Evolutionary conservation across 2,113 vertebrate species (phyloP), one percentile per base, ranked within the genome.

Genomic region (Syrmaticus mikado): DNA sequence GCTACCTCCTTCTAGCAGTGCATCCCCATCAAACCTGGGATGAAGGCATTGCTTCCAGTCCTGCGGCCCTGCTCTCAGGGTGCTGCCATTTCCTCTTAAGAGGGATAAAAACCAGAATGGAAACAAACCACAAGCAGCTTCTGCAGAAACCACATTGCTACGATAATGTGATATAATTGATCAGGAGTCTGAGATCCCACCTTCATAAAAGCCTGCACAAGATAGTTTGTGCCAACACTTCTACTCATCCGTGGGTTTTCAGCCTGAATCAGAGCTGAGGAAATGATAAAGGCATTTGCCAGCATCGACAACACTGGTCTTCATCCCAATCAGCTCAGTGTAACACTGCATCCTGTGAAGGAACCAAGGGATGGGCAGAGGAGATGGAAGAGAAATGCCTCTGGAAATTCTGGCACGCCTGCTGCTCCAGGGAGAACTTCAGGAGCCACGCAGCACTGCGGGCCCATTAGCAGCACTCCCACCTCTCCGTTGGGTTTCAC

Each of bases 301-400:
- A 78, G 19, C 13, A 28, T 2, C 25, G 38, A 61, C 24, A 53
- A 41, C 0, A 0, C 2, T 13, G 13, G 53, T 66, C 57, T 89
- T 70, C 46, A 34, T 50, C 46, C 55, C 60, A 2, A 7, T 66
- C 50, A 41, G 45, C 50, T 34, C 2, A 1, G n/a, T 1, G 0
- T 1, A 11, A 1, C 1, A 1, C 2, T 36, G 43, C 53, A 62
- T 15, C 36, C n/a, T 6, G 34, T 24, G 18, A 58, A 67, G 38
- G 10, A 50, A 60, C 18, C 13, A 34, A 77, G 25, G 57, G 58
- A 74, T 20, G n/a, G n/a, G 25, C 43, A 62, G 57, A 48, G 40
- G 6, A 68, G 45, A 38, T 0, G 3, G 17, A 32, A 87, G 64
- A 48, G 89, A 50, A 22, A 50, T 24, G 24, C 48, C 24, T 50